Evolutionary conservation across 2,888 invertebrate genomes (phyloP).

Genomic region (Thereva unica): DNA sequence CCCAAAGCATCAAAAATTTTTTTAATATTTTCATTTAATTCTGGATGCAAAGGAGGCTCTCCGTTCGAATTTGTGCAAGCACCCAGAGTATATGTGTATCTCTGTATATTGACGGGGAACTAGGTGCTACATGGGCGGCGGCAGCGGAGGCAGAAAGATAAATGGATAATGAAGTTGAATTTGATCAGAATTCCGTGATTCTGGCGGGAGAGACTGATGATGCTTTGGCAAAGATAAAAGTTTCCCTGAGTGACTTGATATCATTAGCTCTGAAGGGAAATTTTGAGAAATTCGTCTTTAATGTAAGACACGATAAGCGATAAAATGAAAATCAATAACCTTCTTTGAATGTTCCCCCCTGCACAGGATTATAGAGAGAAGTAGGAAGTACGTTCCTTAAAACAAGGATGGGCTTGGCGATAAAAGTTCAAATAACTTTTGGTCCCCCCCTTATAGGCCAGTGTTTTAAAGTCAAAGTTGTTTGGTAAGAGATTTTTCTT

Average conservation of each 20-base stretch:
- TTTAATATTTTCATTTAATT: conserved; percentile 21
- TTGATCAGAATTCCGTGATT: conserved; percentile 17
- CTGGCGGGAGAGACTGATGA: conserved; percentile 2
- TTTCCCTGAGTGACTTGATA: conserved; percentile 17
- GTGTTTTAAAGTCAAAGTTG: too few relatives aligned
- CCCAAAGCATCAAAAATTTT: conserved; percentile 21
- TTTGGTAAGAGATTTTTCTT: too few relatives aligned
- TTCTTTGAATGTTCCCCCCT: too few relatives aligned
- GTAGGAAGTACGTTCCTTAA: too few relatives aligned
- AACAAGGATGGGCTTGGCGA: too few relatives aligned
- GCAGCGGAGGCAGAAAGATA: conserved; percentile 1
- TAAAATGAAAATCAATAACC: conserved; percentile 22
- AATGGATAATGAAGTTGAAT: conserved; percentile 27
- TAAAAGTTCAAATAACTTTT: too few relatives aligned
- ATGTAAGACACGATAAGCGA: conserved; percentile 14
- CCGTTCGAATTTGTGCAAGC: not conserved
- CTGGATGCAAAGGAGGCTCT: conserved; percentile 3
- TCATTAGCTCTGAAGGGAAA: conserved; percentile 9
- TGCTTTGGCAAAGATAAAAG: conserved; percentile 22
- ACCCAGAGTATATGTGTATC: not conserved
- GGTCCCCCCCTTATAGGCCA: too few relatives aligned
- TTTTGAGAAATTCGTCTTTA: conserved; percentile 14
- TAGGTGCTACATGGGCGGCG: too few relatives aligned
- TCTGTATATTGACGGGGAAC: too few relatives aligned
- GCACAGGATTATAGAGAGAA: too few relatives aligned